Base-by-base conservation (phyloP, 2,888 invertebrate species). In the Drosophila colorata region DNA sequence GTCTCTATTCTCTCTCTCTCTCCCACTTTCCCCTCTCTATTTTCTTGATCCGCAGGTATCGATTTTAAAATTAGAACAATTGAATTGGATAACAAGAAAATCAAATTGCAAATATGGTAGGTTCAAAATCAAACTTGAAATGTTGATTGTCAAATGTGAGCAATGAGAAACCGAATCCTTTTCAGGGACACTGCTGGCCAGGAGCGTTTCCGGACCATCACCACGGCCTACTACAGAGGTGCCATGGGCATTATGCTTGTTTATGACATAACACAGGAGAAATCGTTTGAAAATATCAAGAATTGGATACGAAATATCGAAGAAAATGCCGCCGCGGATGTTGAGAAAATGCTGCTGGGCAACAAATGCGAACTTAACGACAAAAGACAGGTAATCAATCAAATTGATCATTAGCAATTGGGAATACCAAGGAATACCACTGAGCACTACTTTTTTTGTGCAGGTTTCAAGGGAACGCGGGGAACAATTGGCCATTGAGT, bases 241-340 rank as follows among this genome's bases (percentile, higher is more conserved):
- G 99, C 99, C 43, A 99, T 99, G 99, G 99, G 99, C 69, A 99
- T 99, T 83, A 98, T 99, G 98, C 94, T 99, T 79, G 99, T 99
- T 38, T 99, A 99, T 93, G 99, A 99, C 93, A 99, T 99, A 83
- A 99, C 99, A 87, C 99, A 98, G 93, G 99, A 98, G 91, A 99
- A 99, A 93, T 98, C 98, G 87, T 99, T 99, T 93, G 98, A 99
- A 93, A 99, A 99, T 92, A 99, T 99, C 64, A 98, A 98, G 92
- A 99, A 99, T 92, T 99, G 99, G 99, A 98, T 99, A 82, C 94
- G 99, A 90, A 99, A 99, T 93, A 99, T 99, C 91, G 99, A 99
- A 92, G 99, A 99, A 93, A 98, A 99, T 94, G 99, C 99, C 14
- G 98, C 98, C 49, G 97, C 98, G 16, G 99, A 99, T 93, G 99